phyloP scores from a whole-genome alignment of 2,113 vertebrate species.

The Paraplagusia blochii region DNA sequence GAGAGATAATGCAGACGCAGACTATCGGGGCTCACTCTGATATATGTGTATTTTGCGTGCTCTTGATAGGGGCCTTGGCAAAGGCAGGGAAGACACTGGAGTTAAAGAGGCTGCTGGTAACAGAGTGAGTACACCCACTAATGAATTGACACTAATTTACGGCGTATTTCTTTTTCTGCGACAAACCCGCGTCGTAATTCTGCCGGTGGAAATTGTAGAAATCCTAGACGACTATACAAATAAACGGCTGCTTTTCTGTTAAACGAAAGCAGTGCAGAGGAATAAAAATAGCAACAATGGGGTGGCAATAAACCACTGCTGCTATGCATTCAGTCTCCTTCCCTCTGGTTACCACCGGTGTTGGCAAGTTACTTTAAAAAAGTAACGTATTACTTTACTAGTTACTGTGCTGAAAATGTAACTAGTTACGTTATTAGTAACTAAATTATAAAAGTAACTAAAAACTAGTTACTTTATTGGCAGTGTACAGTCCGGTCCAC shows the following conservation, averaged over 20 bases:
- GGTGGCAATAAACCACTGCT: slow-evolving; percentile 17
- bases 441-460: too few species aligned
- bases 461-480: too few species aligned
- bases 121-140: background rate
- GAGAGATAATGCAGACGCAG: background rate
- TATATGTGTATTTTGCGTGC: background rate
- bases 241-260: background rate
- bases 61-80: background rate
- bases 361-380: too few species aligned
- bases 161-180: background rate
- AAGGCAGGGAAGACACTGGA: background rate
- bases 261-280: background rate
- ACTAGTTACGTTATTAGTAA: too few species aligned
- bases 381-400: too few species aligned
- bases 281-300: slow-evolving; percentile 13
- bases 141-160: background rate
- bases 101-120: background rate
- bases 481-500: too few species aligned
- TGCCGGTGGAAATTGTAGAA: background rate
- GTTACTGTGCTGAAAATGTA: too few species aligned
- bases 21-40: background rate
- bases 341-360: slow-evolving; percentile 6
- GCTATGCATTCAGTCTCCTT: slow-evolving; percentile 1
- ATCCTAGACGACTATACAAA: too few species aligned
- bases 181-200: background rate